Base-by-base conservation (phyloP, 2,888 invertebrate species). In the Carabus problematicus region DNA sequence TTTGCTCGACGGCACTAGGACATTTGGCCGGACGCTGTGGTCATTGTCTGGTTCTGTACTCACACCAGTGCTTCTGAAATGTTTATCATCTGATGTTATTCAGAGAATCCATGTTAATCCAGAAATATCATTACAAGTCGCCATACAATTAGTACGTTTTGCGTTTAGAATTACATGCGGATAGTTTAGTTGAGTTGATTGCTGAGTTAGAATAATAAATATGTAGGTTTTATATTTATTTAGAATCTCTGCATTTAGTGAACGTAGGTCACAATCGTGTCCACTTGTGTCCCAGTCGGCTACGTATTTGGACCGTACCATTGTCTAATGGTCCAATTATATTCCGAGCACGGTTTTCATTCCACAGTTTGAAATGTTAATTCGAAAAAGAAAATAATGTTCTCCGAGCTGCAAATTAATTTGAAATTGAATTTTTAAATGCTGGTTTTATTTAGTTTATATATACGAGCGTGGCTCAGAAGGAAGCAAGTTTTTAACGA, bases 261-360 rank as follows among this genome's bases (percentile, higher is more conserved):
- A 6, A 29, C 3, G 3, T 29, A 29, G 29, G 9, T 12, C 58
- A 59, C 58, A 59, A 42, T 59, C 16, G 14, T 41, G 43, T 3
- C n/a, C 58, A 59, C 58, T 59, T 59, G 58, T 59, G 58, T 59
- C 43, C 42, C 58, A 18, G 29, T 29, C 29, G 39, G 16, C 18
- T 12, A 42, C 19, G 58, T 45, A n/a, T 45, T n/a, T 14, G 45
- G 14, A 19, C 58, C 58, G 14, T 42, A 8, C 59, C 59, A 45
- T 43, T 45, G 60, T 60, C 19, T 42, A 60, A 60, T 60, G 60
- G 60, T 60, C 12, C 60, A 60, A 60, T 60, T 60, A 60, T 60
- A 60, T 45, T 60, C 60, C 42, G 43, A 45, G 9, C 60, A 60
- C n/a, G 45, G 60, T 43, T 60, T 60, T 11, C 45, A 19, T n/a